Base-by-base conservation (phyloP, 37 sponge, comb jelly and placozoan species). In the Aplysina aerophoba region DNA sequence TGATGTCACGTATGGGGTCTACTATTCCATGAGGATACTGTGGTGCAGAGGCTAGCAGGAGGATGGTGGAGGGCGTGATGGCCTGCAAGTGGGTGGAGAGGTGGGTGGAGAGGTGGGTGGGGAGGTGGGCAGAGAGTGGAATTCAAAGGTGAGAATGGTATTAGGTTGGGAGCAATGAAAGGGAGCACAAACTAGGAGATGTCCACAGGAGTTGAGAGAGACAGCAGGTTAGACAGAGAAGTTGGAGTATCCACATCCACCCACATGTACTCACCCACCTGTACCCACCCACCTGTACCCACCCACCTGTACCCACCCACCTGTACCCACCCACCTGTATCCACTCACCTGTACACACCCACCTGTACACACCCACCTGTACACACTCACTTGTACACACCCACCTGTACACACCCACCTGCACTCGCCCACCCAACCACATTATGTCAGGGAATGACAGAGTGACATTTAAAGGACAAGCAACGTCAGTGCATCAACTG, bases 1-100 rank as follows among this genome's bases (percentile, higher is more conserved):
- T 90, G 19, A 96, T 60, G 36, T 85, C 87, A 44, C 59, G 69
- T 0, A 96, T 79, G 2, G 94, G 94, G 69, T 96, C 97, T 50
- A 96, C 86, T 33, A 96, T 87, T 0, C 94, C 94, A 87, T 96
- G 90, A 39, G 87, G 81, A 59, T 92, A 94, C 88, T 94, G 88
- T 20, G 94, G 92, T 15, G 97, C 97, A 20, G 97, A 96, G 34
- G 86, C 94, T 22, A 92, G 54, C 63, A 96, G 85, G 11, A 94
- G 74, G 20, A 96, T 90, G 3, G 97, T 96, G 82, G 87, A 83
- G 1, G 60, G 61, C 44, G 69, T 90, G 34, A 95, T 95, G 22
- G 89, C 89, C 94, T 91, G 78, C 16, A 14, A 67, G 28, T 19
- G 31, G 63, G 16, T 50, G 59, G 15, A 27, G 27, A 20, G 40